Evolutionary conservation across 2,888 invertebrate genomes (phyloP).

Genomic region (Brachyopa scutellaris): DNA sequence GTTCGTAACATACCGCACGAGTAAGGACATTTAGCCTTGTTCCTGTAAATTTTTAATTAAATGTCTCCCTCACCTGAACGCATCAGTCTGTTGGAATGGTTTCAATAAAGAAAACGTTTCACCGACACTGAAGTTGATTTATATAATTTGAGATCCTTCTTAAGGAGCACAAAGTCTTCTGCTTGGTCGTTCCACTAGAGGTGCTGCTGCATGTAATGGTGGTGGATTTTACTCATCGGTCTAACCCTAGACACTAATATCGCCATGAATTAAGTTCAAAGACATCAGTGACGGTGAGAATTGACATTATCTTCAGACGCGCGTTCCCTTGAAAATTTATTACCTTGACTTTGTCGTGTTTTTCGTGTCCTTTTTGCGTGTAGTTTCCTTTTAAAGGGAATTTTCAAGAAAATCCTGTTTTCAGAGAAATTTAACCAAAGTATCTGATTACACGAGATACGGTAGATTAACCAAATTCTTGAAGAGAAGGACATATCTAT

Average conservation of each 20-base stretch:
- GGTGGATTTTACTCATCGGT: not conserved
- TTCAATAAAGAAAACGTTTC: constrained; percentile 21
- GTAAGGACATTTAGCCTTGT: constrained; percentile 7
- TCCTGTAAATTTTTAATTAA: constrained; percentile 30
- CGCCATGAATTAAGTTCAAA: constrained; percentile 27
- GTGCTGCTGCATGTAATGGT: too few relatives aligned
- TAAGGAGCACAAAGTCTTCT: not conserved
- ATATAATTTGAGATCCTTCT: constrained; percentile 14
- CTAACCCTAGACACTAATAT: constrained; percentile 3
- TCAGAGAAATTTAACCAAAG: too few relatives aligned
- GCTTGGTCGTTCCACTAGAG: not conserved
- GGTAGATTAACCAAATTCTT: too few relatives aligned
- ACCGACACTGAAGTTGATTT: constrained; percentile 28
- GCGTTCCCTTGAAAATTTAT: constrained; percentile 33
- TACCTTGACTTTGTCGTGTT: constrained; percentile 4
- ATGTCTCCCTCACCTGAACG: not conserved
- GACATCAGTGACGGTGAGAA: constrained; percentile 10
- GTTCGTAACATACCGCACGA: not conserved
- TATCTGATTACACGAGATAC: too few relatives aligned
- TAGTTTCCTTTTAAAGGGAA: not conserved
- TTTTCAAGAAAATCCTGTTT: not conserved
- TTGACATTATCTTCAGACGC: constrained; percentile 41
- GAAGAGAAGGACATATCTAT: too few relatives aligned
- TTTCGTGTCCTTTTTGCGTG: not conserved
- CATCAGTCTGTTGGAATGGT: constrained; percentile 1